Conservation (phyloP, 2,888 invertebrate species). For the Barypeithes pellucidus region DNA sequence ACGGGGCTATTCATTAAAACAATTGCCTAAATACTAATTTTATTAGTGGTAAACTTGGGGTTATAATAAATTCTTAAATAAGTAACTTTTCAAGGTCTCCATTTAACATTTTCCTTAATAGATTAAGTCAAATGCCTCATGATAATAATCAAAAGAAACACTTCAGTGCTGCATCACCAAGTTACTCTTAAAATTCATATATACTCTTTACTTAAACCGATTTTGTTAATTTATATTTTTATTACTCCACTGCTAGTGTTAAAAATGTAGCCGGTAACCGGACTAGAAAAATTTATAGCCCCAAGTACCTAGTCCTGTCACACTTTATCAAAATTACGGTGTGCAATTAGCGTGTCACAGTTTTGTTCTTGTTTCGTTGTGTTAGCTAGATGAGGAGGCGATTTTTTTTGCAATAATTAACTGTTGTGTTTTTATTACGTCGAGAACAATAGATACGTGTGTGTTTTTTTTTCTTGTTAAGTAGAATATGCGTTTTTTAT, state of each 20-base stretch:
- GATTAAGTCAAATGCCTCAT: no score
- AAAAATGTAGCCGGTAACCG: constrained; percentile 29
- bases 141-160: no score
- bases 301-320: constrained; percentile 16
- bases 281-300: constrained; percentile 20
- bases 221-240: constrained; percentile 29
- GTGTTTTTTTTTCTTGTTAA: background rate
- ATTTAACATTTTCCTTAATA: no score
- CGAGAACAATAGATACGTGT: background rate
- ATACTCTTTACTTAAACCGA: background rate
- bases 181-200: background rate
- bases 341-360: constrained; percentile 43
- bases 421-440: constrained; percentile 18
- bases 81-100: no score
- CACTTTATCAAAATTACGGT: constrained; percentile 33
- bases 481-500: background rate
- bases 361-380: constrained; percentile 23
- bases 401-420: constrained; percentile 24
- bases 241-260: constrained; percentile 26
- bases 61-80: no score
- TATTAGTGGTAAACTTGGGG: no score
- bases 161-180: no score
- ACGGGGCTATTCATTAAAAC: no score
- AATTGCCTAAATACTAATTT: no score
- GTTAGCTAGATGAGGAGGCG: background rate